A percentile compares a stretch with the other conserved stretches of the same genome.
phyloP scores from a whole-genome alignment of 2,888 invertebrate genomes.

The Nomada lathburiana region DNA sequence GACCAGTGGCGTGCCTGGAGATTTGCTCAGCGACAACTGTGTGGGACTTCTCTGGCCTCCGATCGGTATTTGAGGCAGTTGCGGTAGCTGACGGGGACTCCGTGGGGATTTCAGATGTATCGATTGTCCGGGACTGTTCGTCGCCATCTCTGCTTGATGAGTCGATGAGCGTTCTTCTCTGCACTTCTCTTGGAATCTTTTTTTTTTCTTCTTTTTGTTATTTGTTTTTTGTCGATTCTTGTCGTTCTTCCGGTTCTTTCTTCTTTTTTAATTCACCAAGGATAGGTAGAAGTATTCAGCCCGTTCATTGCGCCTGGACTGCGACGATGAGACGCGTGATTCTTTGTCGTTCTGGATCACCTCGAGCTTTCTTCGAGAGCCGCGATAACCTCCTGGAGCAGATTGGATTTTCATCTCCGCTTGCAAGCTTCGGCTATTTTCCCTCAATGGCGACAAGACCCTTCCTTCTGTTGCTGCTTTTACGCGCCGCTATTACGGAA shows the following conservation, averaged over 20 bases:
- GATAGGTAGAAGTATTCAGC: background rate
- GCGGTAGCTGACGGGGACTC: slow-evolving; percentile 87
- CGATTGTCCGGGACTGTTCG: slow-evolving; percentile 87
- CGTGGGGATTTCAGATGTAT: slow-evolving; percentile 86
- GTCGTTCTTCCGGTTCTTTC: background rate
- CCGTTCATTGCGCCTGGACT: slow-evolving; percentile 18
- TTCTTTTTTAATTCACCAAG: slow-evolving; percentile 18
- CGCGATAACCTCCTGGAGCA: slow-evolving; percentile 8
- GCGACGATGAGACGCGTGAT: slow-evolving; percentile 30
- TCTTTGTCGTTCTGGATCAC: slow-evolving; percentile 4
- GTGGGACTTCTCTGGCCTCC: slow-evolving; percentile 86
- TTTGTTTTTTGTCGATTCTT: background rate
- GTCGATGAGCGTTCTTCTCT: slow-evolving; percentile 2
- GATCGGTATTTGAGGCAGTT: slow-evolving; percentile 86
- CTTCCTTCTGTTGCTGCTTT: background rate
- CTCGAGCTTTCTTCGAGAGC: background rate
- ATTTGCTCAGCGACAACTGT: slow-evolving; percentile 86
- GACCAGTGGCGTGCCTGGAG: slow-evolving; percentile 86
- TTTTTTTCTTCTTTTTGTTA: background rate
- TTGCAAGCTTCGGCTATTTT: background rate
- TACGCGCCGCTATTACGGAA: background rate
- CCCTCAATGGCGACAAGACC: background rate
- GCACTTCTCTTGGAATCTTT: background rate
- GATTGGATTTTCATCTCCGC: slow-evolving; percentile 46
- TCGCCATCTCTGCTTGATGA: slow-evolving; percentile 84